These are phyloP conservation scores for Oscheius myriophilus DNA, from an alignment of 2,888 invertebrate species.

Conservation along the genomic window DNA sequence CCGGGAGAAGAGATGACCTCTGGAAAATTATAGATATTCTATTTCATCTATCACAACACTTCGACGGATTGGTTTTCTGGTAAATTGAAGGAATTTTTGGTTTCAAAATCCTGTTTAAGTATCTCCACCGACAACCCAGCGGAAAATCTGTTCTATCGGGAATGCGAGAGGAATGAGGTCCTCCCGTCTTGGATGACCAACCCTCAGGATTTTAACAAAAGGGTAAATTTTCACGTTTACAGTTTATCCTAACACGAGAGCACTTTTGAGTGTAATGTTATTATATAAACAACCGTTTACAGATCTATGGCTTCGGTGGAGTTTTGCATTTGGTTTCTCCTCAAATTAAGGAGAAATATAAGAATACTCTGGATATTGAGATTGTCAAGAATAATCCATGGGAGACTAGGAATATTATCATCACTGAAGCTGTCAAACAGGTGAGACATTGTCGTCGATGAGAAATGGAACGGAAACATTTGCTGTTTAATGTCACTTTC, in stretches of 20 bases:
- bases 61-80: conserved; percentile 48
- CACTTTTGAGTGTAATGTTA: background rate
- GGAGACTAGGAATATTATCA: conserved; percentile 54
- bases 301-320: conserved; percentile 54
- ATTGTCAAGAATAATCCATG: conserved; percentile 41
- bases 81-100: conserved; percentile 11
- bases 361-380: conserved; percentile 43
- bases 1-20: conserved; percentile 45
- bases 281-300: too few relatives aligned
- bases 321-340: conserved; percentile 53
- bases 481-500: background rate
- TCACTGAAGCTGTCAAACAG: conserved; percentile 49
- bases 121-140: conserved; percentile 45
- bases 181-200: conserved; percentile 45
- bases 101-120: conserved; percentile 31
- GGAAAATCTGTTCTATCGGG: conserved; percentile 44
- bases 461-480: background rate
- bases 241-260: too few relatives aligned
- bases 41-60: conserved; percentile 46
- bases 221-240: conserved; percentile 18
- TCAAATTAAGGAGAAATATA: conserved; percentile 36
- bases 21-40: conserved; percentile 52
- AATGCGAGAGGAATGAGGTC: conserved; percentile 50
- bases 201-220: conserved; percentile 36
- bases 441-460: background rate